Conservation (phyloP, 2,113 vertebrate genomes). For the Sinocyclocheilus maitianheensis region DNA sequence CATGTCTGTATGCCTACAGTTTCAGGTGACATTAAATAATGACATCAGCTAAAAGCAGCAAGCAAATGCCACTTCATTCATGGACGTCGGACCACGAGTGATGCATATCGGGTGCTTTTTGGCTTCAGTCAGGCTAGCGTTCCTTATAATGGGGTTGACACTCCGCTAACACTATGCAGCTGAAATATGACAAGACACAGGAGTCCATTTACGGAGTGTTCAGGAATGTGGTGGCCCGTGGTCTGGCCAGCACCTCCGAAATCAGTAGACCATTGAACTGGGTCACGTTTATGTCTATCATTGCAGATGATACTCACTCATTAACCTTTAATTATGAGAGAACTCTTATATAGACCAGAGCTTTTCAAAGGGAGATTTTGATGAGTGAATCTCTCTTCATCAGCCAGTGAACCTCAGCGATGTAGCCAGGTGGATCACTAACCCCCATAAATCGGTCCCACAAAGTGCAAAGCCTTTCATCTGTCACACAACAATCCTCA, state of each 20-base stretch:
- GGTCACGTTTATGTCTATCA: constrained; percentile 45
- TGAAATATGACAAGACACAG: constrained; percentile 73
- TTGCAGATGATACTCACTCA: constrained; percentile 43
- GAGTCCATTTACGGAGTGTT: constrained; percentile 70
- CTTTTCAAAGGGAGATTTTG: background rate
- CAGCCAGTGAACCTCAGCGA: background rate
- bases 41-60: constrained; percentile 36
- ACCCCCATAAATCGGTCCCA: constrained; percentile 30
- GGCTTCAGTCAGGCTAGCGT: constrained; percentile 64
- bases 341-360: constrained; percentile 34
- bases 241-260: constrained; percentile 41
- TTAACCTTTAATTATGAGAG: constrained; percentile 50
- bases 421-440: constrained; percentile 43
- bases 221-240: constrained; percentile 68
- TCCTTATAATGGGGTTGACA: constrained; percentile 63
- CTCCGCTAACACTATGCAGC: constrained; percentile 73
- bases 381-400: constrained; percentile 44
- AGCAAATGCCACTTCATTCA: constrained; percentile 6
- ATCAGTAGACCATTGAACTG: constrained; percentile 42
- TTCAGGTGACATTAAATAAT: constrained; percentile 37
- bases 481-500: constrained; percentile 34
- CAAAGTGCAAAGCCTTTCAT: constrained; percentile 41
- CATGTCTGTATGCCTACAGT: background rate
- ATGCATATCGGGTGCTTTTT: constrained; percentile 38
- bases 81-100: constrained; percentile 10